Conservation (phyloP, 2,888 invertebrate genomes). For the Cephonodes hylas region DNA sequence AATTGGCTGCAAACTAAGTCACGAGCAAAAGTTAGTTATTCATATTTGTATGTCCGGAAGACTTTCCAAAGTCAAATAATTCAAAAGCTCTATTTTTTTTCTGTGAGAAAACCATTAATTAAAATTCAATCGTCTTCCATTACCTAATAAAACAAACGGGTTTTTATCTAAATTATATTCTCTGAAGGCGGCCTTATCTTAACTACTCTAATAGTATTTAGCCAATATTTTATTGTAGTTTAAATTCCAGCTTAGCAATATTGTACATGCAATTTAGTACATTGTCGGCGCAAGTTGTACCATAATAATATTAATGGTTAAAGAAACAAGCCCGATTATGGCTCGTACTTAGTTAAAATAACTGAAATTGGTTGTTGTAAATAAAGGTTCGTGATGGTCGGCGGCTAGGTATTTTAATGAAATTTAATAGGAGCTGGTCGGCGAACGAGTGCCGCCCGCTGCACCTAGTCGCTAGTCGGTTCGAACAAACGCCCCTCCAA, state of each 20-base stretch:
- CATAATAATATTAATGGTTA: conserved; percentile 71
- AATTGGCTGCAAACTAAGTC: too few relatives aligned
- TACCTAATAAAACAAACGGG: conserved; percentile 28
- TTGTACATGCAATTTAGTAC: conserved; percentile 28
- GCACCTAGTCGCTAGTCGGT: conserved; percentile 37
- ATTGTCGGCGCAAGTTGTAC: conserved; percentile 45
- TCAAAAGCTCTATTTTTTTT: not conserved
- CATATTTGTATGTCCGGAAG: not conserved
- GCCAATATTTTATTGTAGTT: not conserved
- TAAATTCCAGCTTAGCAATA: not conserved
- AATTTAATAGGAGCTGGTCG: conserved; percentile 52
- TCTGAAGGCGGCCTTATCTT: not conserved
- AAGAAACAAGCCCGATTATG: conserved; percentile 59
- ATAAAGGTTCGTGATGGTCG: conserved; percentile 68
- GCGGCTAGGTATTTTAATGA: conserved; percentile 69
- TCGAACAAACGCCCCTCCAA: conserved; percentile 39
- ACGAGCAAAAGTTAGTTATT: too few relatives aligned
- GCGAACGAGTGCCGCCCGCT: conserved; percentile 24
- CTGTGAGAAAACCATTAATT: not conserved
- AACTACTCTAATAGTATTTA: not conserved
- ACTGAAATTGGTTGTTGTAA: conserved; percentile 56
- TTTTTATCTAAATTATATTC: conserved; percentile 21
- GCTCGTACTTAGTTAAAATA: conserved; percentile 59
- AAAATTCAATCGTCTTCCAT: not conserved
- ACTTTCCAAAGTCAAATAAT: not conserved